Base-by-base conservation (phyloP, 2,888 invertebrate species). In the Lacanobia oleracea region DNA sequence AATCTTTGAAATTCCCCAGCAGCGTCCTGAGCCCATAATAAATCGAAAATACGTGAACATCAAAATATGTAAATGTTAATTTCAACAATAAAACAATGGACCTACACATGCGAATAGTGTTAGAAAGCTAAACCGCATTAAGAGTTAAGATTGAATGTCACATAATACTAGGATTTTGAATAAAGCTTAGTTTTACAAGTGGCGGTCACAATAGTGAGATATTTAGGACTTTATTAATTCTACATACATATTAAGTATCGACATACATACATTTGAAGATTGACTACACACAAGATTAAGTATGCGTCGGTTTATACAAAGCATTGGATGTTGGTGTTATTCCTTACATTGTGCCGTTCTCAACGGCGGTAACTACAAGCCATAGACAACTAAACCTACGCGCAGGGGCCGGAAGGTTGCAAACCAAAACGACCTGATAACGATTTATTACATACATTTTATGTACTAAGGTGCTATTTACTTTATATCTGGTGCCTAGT, bases 41-140 rank as follows among this genome's bases (percentile, higher is more conserved):
- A 88, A 88, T 92, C 90, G 86, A 93, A 93, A 94, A 95, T 91
- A 93, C 87, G 91, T 90, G 87, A 92, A 92, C 91, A 92, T 94
- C 91, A 91, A 94, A 93, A 93, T 91, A 81, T 78, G 90, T 88
- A 86, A 91, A 90, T 89, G 90, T 88, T 86, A 91, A 90, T 89
- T 88, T 88, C 88, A 93, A 93, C 89, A 91, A 91, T 88, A 92
- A 88, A 93, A 93, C 86, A 84, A 93, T 93, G 94, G 93, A 91
- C 91, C 91, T 91, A 92, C 92, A 93, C 91, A 94, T 91, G 92
- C 92, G 86, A 91, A 91, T 90, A 91, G 86, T 89, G 89, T 89
- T 92, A 92, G 86, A 91, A 92, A 92, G 90, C 87, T 88, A 85
- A 86, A 87, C 83, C 86, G 83, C 86, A 85, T 82, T 81, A 79